Base-by-base conservation (phyloP, 2,888 invertebrate genomes). In the Epistrophella euchroma region DNA sequence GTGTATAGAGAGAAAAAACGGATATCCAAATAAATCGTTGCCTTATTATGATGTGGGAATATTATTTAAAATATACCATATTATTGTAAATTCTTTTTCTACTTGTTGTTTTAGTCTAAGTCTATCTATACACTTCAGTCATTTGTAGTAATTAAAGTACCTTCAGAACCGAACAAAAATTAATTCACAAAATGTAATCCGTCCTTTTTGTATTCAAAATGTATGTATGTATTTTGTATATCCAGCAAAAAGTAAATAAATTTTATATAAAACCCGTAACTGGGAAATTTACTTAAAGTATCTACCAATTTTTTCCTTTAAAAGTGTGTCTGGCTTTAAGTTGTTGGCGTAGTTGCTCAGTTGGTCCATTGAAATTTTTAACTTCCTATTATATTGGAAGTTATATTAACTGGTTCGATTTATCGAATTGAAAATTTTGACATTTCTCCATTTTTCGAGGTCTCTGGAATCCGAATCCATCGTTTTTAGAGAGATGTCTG, bases 121-220 rank as follows among this genome's bases (percentile, higher is more conserved):
- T 79, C 35, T 71, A 60, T 79, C 35, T 71, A 60, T 68, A 73
- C 50, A 58, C 52, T 62, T 22, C 13, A 15, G 4, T 1, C 2
- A n/a, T 32, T 56, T 37, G 10, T 47, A 43, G 52, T 22, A 68
- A 37, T 45, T 13, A 11, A 68, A 66, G 15, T 50, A 79, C 32
- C 55, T 43, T 70, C 43, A 81, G 25, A 70, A 47, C 28, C 22
- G 15, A 50, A 70, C 22, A 22, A 22, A 55, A 66, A 73, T 25
- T 47, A 32, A 75, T 56, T 40, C 43, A 68, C 60, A 80, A 85
- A 85, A 76, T 81, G 72, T 81, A 85, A 76, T 85, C 85, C 85
- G 85, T 85, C 85, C 85, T 73, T 85, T 85, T 85, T 80, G 85
- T 85, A 85, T 62, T 68, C 25, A 19, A 85, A 73, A 73, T 70